These are phyloP conservation scores for Stenurella melanura DNA, from an alignment of 2,888 invertebrate genomes.

Conservation along the genomic window DNA sequence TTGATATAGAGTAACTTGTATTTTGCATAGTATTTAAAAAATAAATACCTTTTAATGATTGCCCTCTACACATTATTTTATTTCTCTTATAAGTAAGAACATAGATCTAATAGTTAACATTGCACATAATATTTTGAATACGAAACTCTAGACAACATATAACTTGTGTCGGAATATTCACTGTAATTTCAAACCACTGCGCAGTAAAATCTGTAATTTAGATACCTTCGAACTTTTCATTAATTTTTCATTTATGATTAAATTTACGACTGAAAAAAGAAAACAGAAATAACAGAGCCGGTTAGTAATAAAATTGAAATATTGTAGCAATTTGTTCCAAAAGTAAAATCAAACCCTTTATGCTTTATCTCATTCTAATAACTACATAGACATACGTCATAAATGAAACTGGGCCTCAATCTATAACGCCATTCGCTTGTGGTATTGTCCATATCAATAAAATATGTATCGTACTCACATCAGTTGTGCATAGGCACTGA, in stretches of 20 bases:
- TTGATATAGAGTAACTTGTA: no score
- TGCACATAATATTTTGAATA: no score
- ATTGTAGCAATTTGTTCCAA: conserved; percentile 55
- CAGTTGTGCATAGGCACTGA: neutral
- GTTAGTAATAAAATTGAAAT: conserved; percentile 56
- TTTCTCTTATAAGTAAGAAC: no score
- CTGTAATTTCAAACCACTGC: neutral
- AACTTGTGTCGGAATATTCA: neutral
- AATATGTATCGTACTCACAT: neutral
- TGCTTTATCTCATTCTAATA: conserved; percentile 60
- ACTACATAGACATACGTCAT: conserved; percentile 55
- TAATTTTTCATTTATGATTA: conserved; percentile 40
- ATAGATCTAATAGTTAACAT: no score
- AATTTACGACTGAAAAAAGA: conserved; percentile 51
- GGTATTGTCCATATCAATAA: neutral
- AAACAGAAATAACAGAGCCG: conserved; percentile 41
- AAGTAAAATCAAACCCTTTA: conserved; percentile 54
- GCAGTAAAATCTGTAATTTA: conserved; percentile 27
- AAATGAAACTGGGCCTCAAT: conserved; percentile 32
- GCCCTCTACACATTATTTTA: no score
- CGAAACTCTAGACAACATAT: neutral
- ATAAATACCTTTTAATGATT: no score
- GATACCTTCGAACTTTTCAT: conserved; percentile 35
- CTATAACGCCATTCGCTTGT: neutral
- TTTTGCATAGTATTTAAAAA: no score